Evolutionary conservation across 1,140 invertebrate genomes (phyloP), one percentile per base, ranked within the genome.

Genomic region (Brachionus angularis): DNA sequence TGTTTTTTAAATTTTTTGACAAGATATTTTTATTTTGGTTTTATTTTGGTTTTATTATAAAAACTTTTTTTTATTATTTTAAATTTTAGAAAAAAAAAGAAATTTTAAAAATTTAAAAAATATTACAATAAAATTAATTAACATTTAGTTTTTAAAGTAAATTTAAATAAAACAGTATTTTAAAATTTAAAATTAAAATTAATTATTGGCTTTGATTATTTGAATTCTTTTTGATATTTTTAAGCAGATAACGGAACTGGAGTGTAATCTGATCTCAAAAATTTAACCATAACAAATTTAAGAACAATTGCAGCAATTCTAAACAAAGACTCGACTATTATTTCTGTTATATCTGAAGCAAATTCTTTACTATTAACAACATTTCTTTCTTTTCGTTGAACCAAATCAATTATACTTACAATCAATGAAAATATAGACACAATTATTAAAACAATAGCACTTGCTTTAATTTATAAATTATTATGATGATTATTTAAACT

Each of bases 361-460:
- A 67, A 31, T 8, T 67, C 62, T 27, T 25, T 33, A 46, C 31
- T n/a, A 36, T n/a, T 67, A 16, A 67, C 31, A 23, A 23, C n/a
- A 21, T 47, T 46, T 10, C 21, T 23, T 12, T 67, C 44, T 25
- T 50, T 67, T 34, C 62, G 21, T 7, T 47, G 44, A 23, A 67
- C 62, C 7, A 67, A 29, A 67, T 67, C 62, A 3, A 67, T 67
- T n/a, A 50, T 29, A 47, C 62, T 46, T 21, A 67, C 62, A 47
- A 67, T 47, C 18, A 67, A 47, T 12, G 62, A n/a, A 47, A 50
- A 46, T 16, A 67, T 18, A 8, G 62, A 67, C 12, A 67, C 34
- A 21, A 67, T 10, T 2, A 67, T 67, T 8, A 67, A 31, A 25
- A 34, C 34, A 7, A 67, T n/a, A 8, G 47, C 47, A 23, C 62